Base-by-base conservation (phyloP, 2,888 invertebrate species). In the Eupithecia pulchellata region DNA sequence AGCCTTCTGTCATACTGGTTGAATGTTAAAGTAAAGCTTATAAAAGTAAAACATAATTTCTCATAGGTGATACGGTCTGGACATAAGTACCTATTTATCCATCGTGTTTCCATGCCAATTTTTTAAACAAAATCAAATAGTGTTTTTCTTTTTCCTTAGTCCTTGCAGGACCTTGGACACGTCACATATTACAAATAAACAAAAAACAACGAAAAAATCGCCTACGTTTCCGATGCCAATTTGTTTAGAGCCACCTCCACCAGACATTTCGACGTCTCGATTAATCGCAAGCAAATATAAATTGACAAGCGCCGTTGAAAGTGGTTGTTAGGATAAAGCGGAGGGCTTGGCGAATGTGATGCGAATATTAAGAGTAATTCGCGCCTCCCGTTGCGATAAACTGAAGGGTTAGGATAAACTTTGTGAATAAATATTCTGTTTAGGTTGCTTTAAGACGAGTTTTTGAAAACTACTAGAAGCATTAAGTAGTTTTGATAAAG, bases 271-370 rank as follows among this genome's bases (percentile, higher is more conserved):
- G 80, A 84, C 86, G 84, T 82, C 83, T 84, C 86, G 84, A 87
- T 87, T 90, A 86, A 89, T 86, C 89, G 88, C 89, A 93, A 85
- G 91, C 92, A 93, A 93, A 93, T 93, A 89, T 83, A 87, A 91
- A 92, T 88, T 93, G 93, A 93, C 93, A 92, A 80, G 81, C 79
- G 88, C 87, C 84, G 84, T 83, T 82, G 83, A 89, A 91, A 91
- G 91, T 91, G 89, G 90, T 92, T 89, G 90, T 93, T 92, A 90
- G 86, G 77, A 86, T 78, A 82, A 83, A 86, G 81, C 83, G 88
- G 82, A 87, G 91, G 90, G 85, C 79, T 86, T 72, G 76, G 78
- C 42, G 42, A 78, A 80, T 92, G 92, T 93, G 93, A 91, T 84
- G 85, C 89, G 92, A 93, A 93, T 93, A 91, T 88, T 86, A 84